Conservation (phyloP, 1,140 invertebrate species). For the Drosophila varians region DNA sequence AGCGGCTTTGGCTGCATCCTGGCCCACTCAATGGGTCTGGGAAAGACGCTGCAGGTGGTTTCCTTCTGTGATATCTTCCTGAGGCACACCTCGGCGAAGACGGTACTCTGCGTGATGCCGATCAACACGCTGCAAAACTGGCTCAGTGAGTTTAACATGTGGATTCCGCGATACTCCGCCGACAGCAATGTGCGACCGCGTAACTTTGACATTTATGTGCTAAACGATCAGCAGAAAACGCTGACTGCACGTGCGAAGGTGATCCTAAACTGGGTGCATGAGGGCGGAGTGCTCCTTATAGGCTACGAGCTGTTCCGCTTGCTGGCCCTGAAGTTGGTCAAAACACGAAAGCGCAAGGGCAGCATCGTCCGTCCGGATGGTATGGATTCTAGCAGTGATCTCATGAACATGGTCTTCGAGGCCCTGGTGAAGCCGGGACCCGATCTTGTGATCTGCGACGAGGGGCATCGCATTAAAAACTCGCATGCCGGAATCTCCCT, state of each 20-base stretch:
- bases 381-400: conserved; percentile 91
- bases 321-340: conserved; percentile 90
- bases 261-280: conserved; percentile 92
- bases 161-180: conserved; percentile 89
- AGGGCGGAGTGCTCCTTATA: conserved; percentile 97
- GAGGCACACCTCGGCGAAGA: conserved; percentile 93
- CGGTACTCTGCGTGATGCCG: conserved; percentile 98
- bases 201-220: conserved; percentile 93
- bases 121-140: conserved; percentile 99
- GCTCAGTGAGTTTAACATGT: conserved; percentile 98
- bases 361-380: conserved; percentile 84
- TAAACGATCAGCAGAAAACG: conserved; percentile 98
- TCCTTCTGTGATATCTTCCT: conserved; percentile 98
- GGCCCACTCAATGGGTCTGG: conserved; percentile 99
- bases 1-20: conserved; percentile 98
- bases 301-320: conserved; percentile 98
- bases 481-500: conserved; percentile 96
- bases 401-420: conserved; percentile 93
- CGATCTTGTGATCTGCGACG: conserved; percentile 97
- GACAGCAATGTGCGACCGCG: conserved; percentile 87
- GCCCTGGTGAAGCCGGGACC: conserved; percentile 96
- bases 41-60: conserved; percentile 99
- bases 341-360: conserved; percentile 73
- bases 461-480: conserved; percentile 98
- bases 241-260: conserved; percentile 92